Base-by-base conservation (phyloP, 2,113 vertebrate species). In the Corvus hawaiiensis region DNA sequence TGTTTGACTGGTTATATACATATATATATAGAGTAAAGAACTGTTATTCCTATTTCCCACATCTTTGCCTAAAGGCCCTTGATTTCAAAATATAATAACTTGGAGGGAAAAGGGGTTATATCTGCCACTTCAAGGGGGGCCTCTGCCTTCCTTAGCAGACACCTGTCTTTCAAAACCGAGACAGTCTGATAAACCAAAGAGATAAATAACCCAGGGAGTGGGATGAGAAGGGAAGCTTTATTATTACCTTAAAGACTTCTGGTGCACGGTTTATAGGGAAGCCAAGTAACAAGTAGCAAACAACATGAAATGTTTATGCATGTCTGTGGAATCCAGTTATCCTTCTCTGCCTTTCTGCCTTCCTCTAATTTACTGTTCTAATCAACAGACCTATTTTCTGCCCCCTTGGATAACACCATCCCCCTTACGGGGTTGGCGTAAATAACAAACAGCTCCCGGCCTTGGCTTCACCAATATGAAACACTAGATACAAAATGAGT, bases 401-500 rank as follows among this genome's bases (percentile, higher is more conserved):
- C 72, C 73, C 75, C 93, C 84, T 94, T 87, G 92, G 76, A 97
- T 96, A 81, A 56, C 41, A 80, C 86, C 24, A 84, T 80, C 95
- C 91, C 94, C 77, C 93, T 97, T 94, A 97, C 33, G 39, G 80
- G 73, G 67, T 43, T 93, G 95, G 94, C 13, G 9, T 98, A 98
- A 98, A 98, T 98, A 97, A 98, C 86, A 87, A 92, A 86, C 21
- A 69, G 66, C 84, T 91, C 64, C 80, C 97, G 96, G 91, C 92
- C 74, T 93, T 94, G 93, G 87, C 94, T 97, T 94, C 85, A 28
- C 87, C 95, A 91, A 22, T 96, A 96, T 87, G 93, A 97, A 97
- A 90, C 94, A 91, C 94, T 93, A 91, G 95, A 97, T 95, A 97
- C 94, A 96, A 98, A 98, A 98, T 98, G 97, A 98, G 95, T 98